Evolutionary conservation across 2,797 vertebrate genomes (phyloP).

Genomic region (Sebastes flavidus): DNA sequence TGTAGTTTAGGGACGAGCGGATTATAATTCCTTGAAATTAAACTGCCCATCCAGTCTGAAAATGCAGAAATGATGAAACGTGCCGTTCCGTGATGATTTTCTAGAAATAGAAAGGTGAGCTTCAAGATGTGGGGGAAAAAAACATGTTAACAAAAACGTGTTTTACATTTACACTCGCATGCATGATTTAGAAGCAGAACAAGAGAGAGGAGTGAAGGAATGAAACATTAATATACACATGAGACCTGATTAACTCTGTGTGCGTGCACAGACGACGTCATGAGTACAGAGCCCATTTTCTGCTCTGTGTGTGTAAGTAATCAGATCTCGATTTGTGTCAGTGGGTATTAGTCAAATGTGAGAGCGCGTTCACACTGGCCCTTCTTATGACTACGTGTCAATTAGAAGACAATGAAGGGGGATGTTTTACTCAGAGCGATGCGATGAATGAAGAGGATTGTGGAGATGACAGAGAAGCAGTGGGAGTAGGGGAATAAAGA

Average conservation of each 20-base stretch:
- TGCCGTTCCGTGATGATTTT: background rate
- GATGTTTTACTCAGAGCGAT: conserved; percentile 6
- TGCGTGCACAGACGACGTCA: background rate
- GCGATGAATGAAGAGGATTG: conserved; percentile 23
- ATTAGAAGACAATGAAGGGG: conserved; percentile 1
- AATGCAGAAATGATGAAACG: background rate
- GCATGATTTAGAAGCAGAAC: conserved; percentile 14
- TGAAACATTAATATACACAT: conserved; percentile 25
- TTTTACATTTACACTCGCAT: background rate
- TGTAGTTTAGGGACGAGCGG: conserved; percentile 8
- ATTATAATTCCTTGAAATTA: conserved; percentile 37
- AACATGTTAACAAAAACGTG: background rate
- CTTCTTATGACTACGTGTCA: conserved; percentile 15
- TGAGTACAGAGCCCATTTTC: background rate
- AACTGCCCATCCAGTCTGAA: conserved; percentile 18
- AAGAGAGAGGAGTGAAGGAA: conserved; percentile 3
- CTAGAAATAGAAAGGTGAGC: background rate
- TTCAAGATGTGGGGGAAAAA: background rate
- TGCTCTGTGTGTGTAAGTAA: conserved; percentile 45
- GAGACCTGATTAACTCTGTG: conserved; percentile 3
- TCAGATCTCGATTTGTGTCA: conserved; percentile 50
- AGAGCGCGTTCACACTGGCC: conserved; percentile 4
- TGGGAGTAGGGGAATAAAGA: background rate
- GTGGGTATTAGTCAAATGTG: conserved; percentile 32
- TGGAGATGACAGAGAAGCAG: background rate